phyloP scores from a whole-genome alignment of 1,140 invertebrate genomes.

The Drosophila kanapiae region DNA sequence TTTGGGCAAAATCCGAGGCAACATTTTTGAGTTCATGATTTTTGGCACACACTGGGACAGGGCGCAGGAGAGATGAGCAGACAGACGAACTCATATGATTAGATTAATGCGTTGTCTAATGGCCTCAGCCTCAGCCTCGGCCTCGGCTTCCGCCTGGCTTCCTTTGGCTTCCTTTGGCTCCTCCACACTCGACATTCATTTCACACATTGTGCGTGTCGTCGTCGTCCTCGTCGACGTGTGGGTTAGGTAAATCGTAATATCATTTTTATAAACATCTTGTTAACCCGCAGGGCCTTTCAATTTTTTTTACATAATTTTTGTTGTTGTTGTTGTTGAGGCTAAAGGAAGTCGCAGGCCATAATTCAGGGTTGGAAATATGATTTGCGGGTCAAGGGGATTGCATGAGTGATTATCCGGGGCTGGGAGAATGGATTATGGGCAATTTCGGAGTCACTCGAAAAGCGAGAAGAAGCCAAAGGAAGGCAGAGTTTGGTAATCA shows the following conservation, averaged over 20 bases:
- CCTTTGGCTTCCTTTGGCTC: background rate
- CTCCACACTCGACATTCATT: conserved; percentile 3
- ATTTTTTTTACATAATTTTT: background rate
- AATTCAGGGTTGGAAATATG: conserved; percentile 30
- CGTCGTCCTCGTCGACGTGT: conserved; percentile 17
- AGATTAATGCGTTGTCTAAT: conserved; percentile 81
- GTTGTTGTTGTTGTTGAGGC: conserved; percentile 1
- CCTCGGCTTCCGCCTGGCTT: no score
- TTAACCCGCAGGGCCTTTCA: conserved; percentile 23
- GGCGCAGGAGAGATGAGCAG: conserved; percentile 18
- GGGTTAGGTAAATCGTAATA: conserved; percentile 61
- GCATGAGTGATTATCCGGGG: conserved; percentile 33
- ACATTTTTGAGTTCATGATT: conserved; percentile 77
- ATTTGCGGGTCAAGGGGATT: conserved; percentile 43
- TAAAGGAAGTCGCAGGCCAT: conserved; percentile 16
- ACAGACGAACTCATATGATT: conserved; percentile 69
- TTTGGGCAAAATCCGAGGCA: conserved; percentile 7
- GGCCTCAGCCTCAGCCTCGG: conserved; percentile 36
- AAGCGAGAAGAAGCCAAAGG: no score
- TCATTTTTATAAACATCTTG: conserved; percentile 53
- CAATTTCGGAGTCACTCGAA: conserved; percentile 17
- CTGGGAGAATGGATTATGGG: conserved; percentile 20
- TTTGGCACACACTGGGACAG: conserved; percentile 16
- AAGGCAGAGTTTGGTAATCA: conserved; percentile 14
- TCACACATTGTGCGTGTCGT: conserved; percentile 33